Conservation (phyloP, 2,113 vertebrate species). For the Tautogolabrus adspersus region DNA sequence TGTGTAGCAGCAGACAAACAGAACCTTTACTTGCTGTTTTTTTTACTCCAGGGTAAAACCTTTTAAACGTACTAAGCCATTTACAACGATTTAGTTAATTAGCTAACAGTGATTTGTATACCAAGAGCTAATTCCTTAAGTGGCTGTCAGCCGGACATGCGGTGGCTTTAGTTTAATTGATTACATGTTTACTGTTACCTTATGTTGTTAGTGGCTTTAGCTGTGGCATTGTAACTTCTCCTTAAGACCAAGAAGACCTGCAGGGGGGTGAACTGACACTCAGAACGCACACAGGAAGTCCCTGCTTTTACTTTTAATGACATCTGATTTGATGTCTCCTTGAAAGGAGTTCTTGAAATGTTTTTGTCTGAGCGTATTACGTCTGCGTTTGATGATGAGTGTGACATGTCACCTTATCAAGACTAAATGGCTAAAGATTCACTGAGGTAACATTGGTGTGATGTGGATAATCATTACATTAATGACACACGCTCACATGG, state of each 20-base stretch:
- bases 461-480: conserved; percentile 78
- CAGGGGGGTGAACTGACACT: conserved; percentile 25
- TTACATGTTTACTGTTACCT: conserved; percentile 50
- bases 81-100: conserved; percentile 81
- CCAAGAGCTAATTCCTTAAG: conserved; percentile 74
- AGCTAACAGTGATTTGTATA: conserved; percentile 75
- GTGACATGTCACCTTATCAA: conserved; percentile 67
- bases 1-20: conserved; percentile 28
- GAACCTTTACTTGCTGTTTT: conserved; percentile 34
- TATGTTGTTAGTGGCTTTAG: neutral
- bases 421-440: conserved; percentile 72
- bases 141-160: conserved; percentile 67
- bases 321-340: conserved; percentile 12
- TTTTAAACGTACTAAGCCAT: conserved; percentile 58
- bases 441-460: conserved; percentile 66
- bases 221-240: conserved; percentile 9
- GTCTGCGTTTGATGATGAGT: conserved; percentile 57
- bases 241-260: conserved; percentile 18
- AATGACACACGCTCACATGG: conserved; percentile 69
- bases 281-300: neutral
- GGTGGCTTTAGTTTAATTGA: conserved; percentile 66
- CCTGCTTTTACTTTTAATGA: neutral
- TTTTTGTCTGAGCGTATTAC: conserved; percentile 40
- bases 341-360: neutral
- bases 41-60: conserved; percentile 57